phyloP scores from a whole-genome alignment of 2,113 vertebrate species.

The Xiphophorus hellerii region DNA sequence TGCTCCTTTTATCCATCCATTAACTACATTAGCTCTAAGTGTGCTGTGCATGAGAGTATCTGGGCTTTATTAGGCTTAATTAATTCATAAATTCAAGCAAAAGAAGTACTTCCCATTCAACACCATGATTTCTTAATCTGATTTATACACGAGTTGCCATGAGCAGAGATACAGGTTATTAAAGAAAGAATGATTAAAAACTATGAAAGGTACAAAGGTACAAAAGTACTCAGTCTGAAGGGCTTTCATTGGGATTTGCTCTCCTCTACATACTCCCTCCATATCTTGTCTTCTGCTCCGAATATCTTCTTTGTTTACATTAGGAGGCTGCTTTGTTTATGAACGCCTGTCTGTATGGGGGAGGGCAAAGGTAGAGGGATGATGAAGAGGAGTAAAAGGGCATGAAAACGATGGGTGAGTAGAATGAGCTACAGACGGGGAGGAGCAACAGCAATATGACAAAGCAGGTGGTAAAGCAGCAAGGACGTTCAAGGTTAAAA shows the following conservation, averaged over 20 bases:
- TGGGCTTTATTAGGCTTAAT: slow-evolving; percentile 57
- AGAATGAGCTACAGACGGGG: slow-evolving; percentile 38
- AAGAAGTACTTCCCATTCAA: slow-evolving; percentile 34
- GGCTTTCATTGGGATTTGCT: slow-evolving; percentile 10
- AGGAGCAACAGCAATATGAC: slow-evolving; percentile 11
- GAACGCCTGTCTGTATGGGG: slow-evolving; percentile 44
- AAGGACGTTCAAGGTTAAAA: slow-evolving; percentile 4
- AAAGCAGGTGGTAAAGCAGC: neutral
- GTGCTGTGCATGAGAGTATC: slow-evolving; percentile 32
- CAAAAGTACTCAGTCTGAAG: neutral
- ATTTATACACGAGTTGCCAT: slow-evolving; percentile 8
- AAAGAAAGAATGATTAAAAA: slow-evolving; percentile 8
- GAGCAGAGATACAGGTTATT: slow-evolving; percentile 6
- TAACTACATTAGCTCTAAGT: slow-evolving; percentile 54
- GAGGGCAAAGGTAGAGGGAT: slow-evolving; percentile 27
- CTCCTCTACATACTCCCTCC: slow-evolving; percentile 22
- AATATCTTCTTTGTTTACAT: slow-evolving; percentile 60
- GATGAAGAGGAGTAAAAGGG: slow-evolving; percentile 34
- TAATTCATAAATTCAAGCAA: slow-evolving; percentile 59
- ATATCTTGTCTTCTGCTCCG: slow-evolving; percentile 16
- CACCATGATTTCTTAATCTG: slow-evolving; percentile 24
- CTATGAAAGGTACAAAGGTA: neutral
- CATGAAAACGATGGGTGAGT: slow-evolving; percentile 30
- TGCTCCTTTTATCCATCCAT: slow-evolving; percentile 59
- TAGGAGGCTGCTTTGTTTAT: slow-evolving; percentile 63